Percentiles rank a stretch among this genome's conserved stretches.
Evolutionary conservation across 2,888 invertebrate species (phyloP).

Genomic region (Desoria tigrina): DNA sequence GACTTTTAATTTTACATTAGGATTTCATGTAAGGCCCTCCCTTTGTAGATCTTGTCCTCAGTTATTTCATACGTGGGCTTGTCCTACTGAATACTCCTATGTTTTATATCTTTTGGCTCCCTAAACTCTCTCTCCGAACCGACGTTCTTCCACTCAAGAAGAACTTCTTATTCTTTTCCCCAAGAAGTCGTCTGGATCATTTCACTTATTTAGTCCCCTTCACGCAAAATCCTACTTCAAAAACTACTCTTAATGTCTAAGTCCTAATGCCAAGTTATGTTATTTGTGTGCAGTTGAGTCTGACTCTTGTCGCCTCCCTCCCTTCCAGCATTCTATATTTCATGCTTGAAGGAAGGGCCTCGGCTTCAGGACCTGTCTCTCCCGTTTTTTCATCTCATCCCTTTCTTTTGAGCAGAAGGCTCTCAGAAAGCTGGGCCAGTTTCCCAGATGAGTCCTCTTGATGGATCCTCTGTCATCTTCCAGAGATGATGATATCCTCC

Average conservation of each 20-base stretch:
- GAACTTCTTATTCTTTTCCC: not conserved
- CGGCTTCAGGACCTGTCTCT: slow-evolving; percentile 2
- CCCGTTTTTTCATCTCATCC: slow-evolving; percentile 8
- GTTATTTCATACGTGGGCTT: slow-evolving; percentile 5
- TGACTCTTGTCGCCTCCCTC: slow-evolving; percentile 14
- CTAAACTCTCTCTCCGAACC: not conserved
- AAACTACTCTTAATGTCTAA: slow-evolving; percentile 2
- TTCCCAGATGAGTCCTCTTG: slow-evolving; percentile 17
- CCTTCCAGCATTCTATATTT: slow-evolving; percentile 6
- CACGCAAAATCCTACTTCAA: slow-evolving; percentile 13
- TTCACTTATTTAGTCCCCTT: slow-evolving; percentile 16
- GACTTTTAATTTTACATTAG: slow-evolving; percentile 49
- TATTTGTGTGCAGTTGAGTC: slow-evolving; percentile 14
- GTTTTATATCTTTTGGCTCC: slow-evolving; percentile 4
- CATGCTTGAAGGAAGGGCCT: slow-evolving; percentile 7
- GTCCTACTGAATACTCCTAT: not conserved
- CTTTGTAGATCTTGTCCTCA: slow-evolving; percentile 4
- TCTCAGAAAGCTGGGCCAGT: not conserved
- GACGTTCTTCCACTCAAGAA: slow-evolving; percentile 5
- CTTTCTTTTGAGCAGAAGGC: not conserved
- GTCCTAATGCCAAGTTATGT: slow-evolving; percentile 19
- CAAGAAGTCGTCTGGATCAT: slow-evolving; percentile 11
- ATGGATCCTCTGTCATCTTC: slow-evolving; percentile 24
- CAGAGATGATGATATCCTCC: slow-evolving; percentile 12
- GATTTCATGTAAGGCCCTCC: slow-evolving; percentile 24